A percentile compares a stretch with the other conserved stretches of the same genome.
phyloP scores from a whole-genome alignment of 2,888 invertebrate species.

The Orchestes rusci region DNA sequence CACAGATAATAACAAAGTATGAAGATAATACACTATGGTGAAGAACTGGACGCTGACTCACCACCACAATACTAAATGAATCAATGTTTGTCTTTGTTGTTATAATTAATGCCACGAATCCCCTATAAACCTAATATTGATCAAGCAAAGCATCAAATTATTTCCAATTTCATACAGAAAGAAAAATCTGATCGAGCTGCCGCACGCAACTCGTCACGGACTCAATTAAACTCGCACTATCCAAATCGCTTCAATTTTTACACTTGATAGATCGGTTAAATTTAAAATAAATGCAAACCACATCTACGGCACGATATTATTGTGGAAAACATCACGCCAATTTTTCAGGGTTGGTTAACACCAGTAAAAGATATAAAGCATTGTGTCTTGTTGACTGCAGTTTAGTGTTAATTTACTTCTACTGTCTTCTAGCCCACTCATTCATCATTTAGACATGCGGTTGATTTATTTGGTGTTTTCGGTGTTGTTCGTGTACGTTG shows the following conservation, averaged over 20 bases:
- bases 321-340: conserved; percentile 29
- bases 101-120: no score
- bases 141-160: no score
- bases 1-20: no score
- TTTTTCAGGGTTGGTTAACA: conserved; percentile 41
- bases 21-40: no score
- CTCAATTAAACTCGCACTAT: no score
- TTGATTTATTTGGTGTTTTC: conserved; percentile 29
- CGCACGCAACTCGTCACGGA: no score
- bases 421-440: not conserved
- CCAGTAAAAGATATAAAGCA: conserved; percentile 38
- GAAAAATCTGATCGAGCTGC: no score
- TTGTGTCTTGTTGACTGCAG: conserved; percentile 21
- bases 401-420: conserved; percentile 16
- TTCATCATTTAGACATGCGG: conserved; percentile 8
- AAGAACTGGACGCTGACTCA: no score
- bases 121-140: no score
- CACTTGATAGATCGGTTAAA: conserved; percentile 17
- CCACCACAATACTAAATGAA: no score
- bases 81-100: no score
- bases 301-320: conserved; percentile 10
- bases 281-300: conserved; percentile 9
- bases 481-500: conserved; percentile 18
- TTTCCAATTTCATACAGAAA: no score
- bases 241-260: conserved; percentile 2